These are phyloP conservation scores for Paramuricea clavata DNA, from an alignment of 92 coral and sea anemone species.

Conservation along the genomic window DNA sequence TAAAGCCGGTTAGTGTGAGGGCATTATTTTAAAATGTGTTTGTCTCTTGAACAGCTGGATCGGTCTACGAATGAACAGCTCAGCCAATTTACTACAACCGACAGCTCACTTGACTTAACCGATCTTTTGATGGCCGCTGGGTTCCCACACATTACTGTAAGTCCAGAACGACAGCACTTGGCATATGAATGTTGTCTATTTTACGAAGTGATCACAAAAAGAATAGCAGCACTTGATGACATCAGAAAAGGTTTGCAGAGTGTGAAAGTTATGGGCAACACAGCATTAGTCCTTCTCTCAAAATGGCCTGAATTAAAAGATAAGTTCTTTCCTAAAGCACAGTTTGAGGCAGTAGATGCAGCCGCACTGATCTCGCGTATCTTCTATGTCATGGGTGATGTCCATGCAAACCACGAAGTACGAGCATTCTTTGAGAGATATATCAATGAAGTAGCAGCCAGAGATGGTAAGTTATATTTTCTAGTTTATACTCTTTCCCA, in stretches of 20 bases:
- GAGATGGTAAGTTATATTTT: slow-evolving; percentile 43
- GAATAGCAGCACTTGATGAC: slow-evolving; percentile 54
- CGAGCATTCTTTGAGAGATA: slow-evolving; percentile 41
- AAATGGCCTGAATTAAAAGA: slow-evolving; percentile 28
- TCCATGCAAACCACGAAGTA: background rate
- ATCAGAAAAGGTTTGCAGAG: slow-evolving; percentile 53
- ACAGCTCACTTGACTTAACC: slow-evolving; percentile 20
- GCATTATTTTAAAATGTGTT: background rate
- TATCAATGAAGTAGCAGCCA: slow-evolving; percentile 31
- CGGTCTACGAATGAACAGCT: slow-evolving; percentile 9
- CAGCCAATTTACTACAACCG: background rate
- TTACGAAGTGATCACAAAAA: slow-evolving; percentile 55
- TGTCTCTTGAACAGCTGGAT: slow-evolving; percentile 4
- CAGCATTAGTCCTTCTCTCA: slow-evolving; percentile 38
- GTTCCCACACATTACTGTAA: slow-evolving; percentile 53
- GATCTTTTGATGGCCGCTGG: slow-evolving; percentile 58
- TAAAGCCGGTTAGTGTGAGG: too few species aligned
- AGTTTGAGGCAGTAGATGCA: background rate
- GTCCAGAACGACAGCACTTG: slow-evolving; percentile 10
- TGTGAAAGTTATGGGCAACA: slow-evolving; percentile 52
- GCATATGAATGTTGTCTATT: slow-evolving; percentile 57
- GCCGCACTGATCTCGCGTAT: background rate
- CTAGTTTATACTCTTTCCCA: background rate
- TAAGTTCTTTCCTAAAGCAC: slow-evolving; percentile 45
- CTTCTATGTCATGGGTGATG: background rate